Conservation (phyloP, 2,113 vertebrate species). For the Stigmatopora argus region DNA sequence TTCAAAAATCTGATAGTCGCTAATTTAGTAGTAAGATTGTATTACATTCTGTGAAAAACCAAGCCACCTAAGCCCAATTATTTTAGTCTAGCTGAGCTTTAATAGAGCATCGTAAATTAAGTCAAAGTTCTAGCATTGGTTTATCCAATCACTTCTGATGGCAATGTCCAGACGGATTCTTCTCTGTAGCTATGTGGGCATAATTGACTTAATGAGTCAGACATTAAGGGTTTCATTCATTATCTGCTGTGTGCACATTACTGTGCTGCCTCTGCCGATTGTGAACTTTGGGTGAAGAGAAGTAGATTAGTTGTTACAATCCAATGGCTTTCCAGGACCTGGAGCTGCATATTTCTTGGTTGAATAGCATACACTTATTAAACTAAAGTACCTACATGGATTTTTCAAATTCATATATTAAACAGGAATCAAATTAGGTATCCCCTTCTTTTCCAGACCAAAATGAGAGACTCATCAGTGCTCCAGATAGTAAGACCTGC, state of each 20-base stretch:
- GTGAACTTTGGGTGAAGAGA: slow-evolving; percentile 22
- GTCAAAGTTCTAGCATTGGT: slow-evolving; percentile 2
- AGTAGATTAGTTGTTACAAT: slow-evolving; percentile 22
- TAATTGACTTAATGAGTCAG: slow-evolving; percentile 51
- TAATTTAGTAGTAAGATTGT: too few species aligned
- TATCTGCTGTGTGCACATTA: slow-evolving; percentile 30
- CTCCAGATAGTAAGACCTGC: slow-evolving; percentile 69
- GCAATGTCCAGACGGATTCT: slow-evolving; percentile 22
- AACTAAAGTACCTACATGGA: background rate
- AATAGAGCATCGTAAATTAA: background rate
- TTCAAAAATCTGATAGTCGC: too few species aligned
- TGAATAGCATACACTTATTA: slow-evolving; percentile 20
- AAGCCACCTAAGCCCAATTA: background rate
- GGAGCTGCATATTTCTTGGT: slow-evolving; percentile 18
- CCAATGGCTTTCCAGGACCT: slow-evolving; percentile 7
- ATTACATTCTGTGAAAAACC: background rate
- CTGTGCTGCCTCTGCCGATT: background rate
- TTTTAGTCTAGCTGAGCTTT: background rate
- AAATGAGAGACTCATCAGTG: slow-evolving; percentile 36
- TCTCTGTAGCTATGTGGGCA: slow-evolving; percentile 26
- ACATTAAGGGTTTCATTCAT: slow-evolving; percentile 58
- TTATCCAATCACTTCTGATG: slow-evolving; percentile 24
- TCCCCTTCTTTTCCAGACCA: slow-evolving; percentile 42
- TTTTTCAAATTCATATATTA: background rate
- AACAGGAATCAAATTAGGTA: background rate